Base-by-base conservation (phyloP, 2,888 invertebrate species). In the Euclidia mi region DNA sequence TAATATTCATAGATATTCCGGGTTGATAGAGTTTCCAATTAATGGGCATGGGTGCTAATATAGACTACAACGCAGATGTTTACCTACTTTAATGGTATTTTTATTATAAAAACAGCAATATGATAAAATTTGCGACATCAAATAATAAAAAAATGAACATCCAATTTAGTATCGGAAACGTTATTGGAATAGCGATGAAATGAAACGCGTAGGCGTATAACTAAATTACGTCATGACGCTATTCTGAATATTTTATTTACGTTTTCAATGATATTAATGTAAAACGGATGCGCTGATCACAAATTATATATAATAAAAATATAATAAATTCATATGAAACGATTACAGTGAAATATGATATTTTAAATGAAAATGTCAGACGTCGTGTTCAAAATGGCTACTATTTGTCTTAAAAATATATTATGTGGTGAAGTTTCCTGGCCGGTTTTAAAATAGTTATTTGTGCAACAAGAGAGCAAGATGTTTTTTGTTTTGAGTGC, bases 301-400 rank as follows among this genome's bases (percentile, higher is more conserved):
- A 70, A 71, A 71, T 68, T 62, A 68, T 52, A 57, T 38, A 37
- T 48, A 65, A 66, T 60, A 57, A 66, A 57, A 60, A 59, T 61
- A 65, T 66, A 52, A 55, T 38, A 52, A 62, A 59, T 71, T 14
- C 25, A 35, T 35, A 14, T 10, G 14, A 2, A 20, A 28, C 15
- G 7, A 40, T 40, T 11, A 7, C 40, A 40, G 6, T 38, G 20
- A 38, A 18, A 38, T 40, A 20, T 7, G 0, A 11, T 11, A 4
- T 20, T 18, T 20, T 20, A 40, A 20, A 20, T 4, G 20, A 40
- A 25, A 17, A 34, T 34, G 25, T 25, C 34, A 25, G 25, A 18
- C 17, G 32, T 40, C 20, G n/a, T 20, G 20, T 15, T 20, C 20
- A 20, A 18, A 17, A 20, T 20, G 2, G 11, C 40, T 20, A 12